Evolutionary conservation across 2,113 vertebrate species (phyloP).

Genomic region (Labeo catla): DNA sequence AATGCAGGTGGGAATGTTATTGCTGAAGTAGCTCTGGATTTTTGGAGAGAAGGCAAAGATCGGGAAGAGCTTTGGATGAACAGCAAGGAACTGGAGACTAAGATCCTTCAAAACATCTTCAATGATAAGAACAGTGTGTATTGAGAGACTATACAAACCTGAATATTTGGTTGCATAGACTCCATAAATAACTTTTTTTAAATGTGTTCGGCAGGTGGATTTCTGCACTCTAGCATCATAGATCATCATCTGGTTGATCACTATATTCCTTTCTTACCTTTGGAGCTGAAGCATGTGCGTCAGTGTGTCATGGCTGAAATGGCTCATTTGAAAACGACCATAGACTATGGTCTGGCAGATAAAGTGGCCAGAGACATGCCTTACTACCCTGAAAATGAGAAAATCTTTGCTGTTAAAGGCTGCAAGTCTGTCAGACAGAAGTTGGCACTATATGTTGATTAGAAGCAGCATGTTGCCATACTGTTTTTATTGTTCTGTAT

Average conservation of each 20-base stretch:
- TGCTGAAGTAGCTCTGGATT: not conserved
- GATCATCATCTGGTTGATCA: conserved; percentile 10
- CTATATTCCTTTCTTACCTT: conserved; percentile 12
- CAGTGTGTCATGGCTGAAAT: not conserved
- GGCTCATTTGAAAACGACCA: not conserved
- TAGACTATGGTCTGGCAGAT: not conserved
- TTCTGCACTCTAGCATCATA: not conserved
- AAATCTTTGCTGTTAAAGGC: not conserved
- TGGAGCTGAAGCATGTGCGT: conserved; percentile 13
- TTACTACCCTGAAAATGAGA: not conserved
- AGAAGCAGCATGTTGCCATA: too few relatives aligned
- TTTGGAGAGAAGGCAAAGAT: not conserved
- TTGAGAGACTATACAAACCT: not conserved
- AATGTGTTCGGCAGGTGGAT: not conserved
- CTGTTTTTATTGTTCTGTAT: not conserved
- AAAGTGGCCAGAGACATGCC: not conserved
- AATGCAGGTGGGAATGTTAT: conserved; percentile 17
- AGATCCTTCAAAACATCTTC: not conserved
- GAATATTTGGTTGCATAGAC: not conserved
- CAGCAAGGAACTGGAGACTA: not conserved
- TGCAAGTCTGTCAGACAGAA: conserved; percentile 25
- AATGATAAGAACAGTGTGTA: conserved; percentile 1
- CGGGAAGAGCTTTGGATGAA: not conserved
- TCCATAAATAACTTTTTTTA: not conserved
- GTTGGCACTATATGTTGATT: not conserved